These are phyloP conservation scores for Argyresthia goedartella DNA, from an alignment of 2,888 invertebrate species.

Conservation along the genomic window DNA sequence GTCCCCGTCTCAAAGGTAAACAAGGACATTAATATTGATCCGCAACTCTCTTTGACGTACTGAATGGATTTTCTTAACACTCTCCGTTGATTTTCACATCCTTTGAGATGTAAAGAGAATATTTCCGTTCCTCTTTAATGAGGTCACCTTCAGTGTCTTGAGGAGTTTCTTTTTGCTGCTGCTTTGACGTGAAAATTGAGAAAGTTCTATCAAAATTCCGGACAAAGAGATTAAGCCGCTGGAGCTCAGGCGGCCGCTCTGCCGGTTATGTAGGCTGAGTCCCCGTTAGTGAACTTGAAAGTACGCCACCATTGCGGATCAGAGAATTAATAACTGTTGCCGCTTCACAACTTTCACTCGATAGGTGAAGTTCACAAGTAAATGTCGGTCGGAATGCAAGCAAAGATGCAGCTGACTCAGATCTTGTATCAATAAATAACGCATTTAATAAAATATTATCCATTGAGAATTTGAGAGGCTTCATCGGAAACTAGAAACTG, in stretches of 20 bases:
- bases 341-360: slow-evolving; percentile 32
- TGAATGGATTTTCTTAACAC: slow-evolving; percentile 46
- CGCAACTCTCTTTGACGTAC: slow-evolving; percentile 52
- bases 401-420: background rate
- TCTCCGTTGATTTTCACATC: slow-evolving; percentile 38
- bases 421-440: too few species aligned
- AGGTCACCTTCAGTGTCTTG: slow-evolving; percentile 15
- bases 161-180: slow-evolving; percentile 11
- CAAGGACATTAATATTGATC: slow-evolving; percentile 66
- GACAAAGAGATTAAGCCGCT: background rate
- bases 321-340: slow-evolving; percentile 16
- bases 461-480: slow-evolving; percentile 11
- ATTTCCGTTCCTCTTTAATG: slow-evolving; percentile 9
- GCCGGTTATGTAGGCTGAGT: slow-evolving; percentile 1
- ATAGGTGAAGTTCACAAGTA: too few species aligned
- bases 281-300: slow-evolving; percentile 5
- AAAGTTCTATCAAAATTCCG: background rate
- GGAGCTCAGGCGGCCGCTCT: background rate
- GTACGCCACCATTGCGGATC: slow-evolving; percentile 1
- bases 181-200: slow-evolving; percentile 26
- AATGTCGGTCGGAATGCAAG: background rate
- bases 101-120: slow-evolving; percentile 41
- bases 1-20: slow-evolving; percentile 54
- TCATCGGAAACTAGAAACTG: slow-evolving; percentile 43
- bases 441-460: too few species aligned